These are phyloP conservation scores for Neuroscelio doddi DNA, from an alignment of 2,888 invertebrate genomes.

Conservation along the genomic window DNA sequence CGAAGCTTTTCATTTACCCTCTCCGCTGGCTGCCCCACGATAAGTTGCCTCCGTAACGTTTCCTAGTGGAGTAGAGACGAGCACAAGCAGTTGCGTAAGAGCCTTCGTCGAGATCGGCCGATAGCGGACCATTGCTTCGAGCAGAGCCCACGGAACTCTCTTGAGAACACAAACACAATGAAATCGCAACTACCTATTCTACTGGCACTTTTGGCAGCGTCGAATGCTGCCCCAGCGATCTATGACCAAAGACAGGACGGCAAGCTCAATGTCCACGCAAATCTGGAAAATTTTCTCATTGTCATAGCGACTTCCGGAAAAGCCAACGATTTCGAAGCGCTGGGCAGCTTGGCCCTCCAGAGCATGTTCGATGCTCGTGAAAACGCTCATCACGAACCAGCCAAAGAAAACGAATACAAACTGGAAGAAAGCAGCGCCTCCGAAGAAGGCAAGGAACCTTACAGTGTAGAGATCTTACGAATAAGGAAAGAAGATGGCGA, in stretches of 20 bases:
- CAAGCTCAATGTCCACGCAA: constrained; percentile 81
- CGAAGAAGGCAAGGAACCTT: constrained; percentile 48
- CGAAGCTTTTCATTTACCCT: constrained; percentile 41
- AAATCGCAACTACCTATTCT: constrained; percentile 26
- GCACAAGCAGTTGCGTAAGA: constrained; percentile 52
- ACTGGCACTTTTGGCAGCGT: constrained; percentile 30
- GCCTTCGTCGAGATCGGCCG: constrained; percentile 48
- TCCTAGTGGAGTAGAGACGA: constrained; percentile 28
- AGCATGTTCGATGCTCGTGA: constrained; percentile 5
- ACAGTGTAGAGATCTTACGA: constrained; percentile 50
- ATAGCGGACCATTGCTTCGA: constrained; percentile 6
- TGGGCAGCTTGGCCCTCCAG: constrained; percentile 33
- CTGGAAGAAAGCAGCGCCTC: constrained; percentile 32
- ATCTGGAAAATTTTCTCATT: constrained; percentile 83
- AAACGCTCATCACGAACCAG: background rate
- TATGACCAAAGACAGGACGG: constrained; percentile 86
- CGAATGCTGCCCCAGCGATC: constrained; percentile 65
- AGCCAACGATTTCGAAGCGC: constrained; percentile 20
- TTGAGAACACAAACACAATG: constrained; percentile 18
- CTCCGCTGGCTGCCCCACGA: constrained; percentile 39
- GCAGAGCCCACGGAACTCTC: too few species aligned
- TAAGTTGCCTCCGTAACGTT: constrained; percentile 2
- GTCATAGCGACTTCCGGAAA: constrained; percentile 74
- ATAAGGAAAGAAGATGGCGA: constrained; percentile 27
- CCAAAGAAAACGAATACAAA: constrained; percentile 26